Evolutionary conservation across 2,113 vertebrate species (phyloP), one percentile per base, ranked within the genome.

Genomic region (Bujurquina vittata): DNA sequence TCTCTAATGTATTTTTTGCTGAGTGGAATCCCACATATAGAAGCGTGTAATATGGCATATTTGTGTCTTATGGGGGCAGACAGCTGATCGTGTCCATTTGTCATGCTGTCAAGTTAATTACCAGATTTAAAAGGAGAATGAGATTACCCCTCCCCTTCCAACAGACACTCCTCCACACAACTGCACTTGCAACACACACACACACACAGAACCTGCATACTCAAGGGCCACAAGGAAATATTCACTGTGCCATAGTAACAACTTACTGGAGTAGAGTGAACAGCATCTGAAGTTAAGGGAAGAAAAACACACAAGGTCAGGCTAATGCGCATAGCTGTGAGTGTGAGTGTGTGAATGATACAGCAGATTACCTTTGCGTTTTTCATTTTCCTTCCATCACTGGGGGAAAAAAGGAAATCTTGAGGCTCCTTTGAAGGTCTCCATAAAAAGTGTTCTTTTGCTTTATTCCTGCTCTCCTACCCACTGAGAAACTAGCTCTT

Each of bases 101-200:
- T 96, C 94, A 95, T 96, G 95, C 96, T 96, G 95, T 95, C 95
- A 95, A 93, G 94, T 92, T 96, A 95, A 95, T 96, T 95, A 95
- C 92, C 86, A 92, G 94, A 96, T 94, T 94, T 91, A 92, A 94
- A 94, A 94, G 90, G 90, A 88, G 88, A 95, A 96, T 94, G 92
- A 93, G 94, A 95, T 95, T 95, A 94, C 79, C 85, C 84, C 85
- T 79, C 83, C 85, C 79, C 74, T 83, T 88, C 90, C 87, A 90
- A 95, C 88, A 93, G 91, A 93, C 90, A 93, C 88, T 90, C 65
- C 65, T 52, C 65, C 37, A 77, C 89, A 89, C 89, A 81, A 84
- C 87, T 60, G 75, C 80, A 83, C 78, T 76, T 29, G 77, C 59
- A 84, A 69, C 62, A 85, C 79, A 78, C 60, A 56, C 23, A 69